Evolutionary conservation across 2,113 vertebrate species (phyloP).

Genomic region (Nanorana parkeri): DNA sequence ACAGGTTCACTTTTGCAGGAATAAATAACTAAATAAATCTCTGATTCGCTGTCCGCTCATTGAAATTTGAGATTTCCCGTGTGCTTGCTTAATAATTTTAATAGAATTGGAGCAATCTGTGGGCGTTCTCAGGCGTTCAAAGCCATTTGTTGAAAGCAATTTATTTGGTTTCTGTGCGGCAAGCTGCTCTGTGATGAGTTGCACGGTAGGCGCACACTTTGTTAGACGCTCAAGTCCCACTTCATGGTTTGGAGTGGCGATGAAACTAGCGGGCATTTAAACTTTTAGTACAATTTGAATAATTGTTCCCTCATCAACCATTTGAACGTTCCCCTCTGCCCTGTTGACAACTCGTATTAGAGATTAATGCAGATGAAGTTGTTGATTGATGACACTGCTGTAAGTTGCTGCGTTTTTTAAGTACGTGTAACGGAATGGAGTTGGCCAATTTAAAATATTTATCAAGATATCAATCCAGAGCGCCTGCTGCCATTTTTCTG

Average conservation of each 20-base stretch:
- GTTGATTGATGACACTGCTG: too few relatives aligned
- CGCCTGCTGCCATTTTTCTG: too few relatives aligned
- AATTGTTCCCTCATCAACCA: not conserved
- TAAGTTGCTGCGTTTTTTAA: too few relatives aligned
- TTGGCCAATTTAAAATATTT: too few relatives aligned
- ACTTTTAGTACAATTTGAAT: not conserved
- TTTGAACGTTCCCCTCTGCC: not conserved
- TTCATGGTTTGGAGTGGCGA: not conserved
- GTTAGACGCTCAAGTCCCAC: not conserved
- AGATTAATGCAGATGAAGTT: too few relatives aligned
- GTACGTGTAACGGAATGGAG: too few relatives aligned
- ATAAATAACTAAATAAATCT: too few relatives aligned
- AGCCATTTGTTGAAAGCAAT: not conserved
- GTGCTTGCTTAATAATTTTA: not conserved
- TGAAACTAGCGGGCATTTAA: not conserved
- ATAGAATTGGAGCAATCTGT: conserved; percentile 10
- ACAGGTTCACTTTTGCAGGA: too few relatives aligned
- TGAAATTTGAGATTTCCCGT: not conserved
- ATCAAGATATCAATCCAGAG: too few relatives aligned
- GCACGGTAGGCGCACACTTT: not conserved
- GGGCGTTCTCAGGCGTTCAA: not conserved
- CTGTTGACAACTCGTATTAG: too few relatives aligned
- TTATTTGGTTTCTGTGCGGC: conserved; percentile 9
- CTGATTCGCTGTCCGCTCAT: too few relatives aligned
- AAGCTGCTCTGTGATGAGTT: not conserved